phyloP scores from a whole-genome alignment of 2,888 invertebrate species.

The Lacanobia oleracea region DNA sequence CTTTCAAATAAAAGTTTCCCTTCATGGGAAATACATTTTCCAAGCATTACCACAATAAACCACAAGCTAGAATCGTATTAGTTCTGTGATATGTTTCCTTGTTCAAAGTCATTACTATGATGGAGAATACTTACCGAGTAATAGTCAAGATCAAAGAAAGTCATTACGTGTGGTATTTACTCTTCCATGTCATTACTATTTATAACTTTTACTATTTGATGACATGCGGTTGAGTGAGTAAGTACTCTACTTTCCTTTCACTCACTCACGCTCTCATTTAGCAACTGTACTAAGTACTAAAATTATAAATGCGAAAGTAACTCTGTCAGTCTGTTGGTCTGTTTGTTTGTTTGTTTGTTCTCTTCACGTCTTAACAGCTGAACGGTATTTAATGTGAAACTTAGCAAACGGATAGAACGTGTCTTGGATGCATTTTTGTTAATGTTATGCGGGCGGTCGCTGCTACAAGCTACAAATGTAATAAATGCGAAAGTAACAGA shows the following conservation, averaged over 20 bases:
- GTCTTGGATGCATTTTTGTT: no score
- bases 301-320: background rate
- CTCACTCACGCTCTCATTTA: slow-evolving; percentile 14
- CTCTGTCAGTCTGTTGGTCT: background rate
- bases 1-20: background rate
- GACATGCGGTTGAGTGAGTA: slow-evolving; percentile 8
- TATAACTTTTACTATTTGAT: slow-evolving; percentile 47
- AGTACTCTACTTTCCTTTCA: slow-evolving; percentile 37
- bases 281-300: background rate
- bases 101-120: slow-evolving; percentile 1
- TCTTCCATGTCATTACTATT: slow-evolving; percentile 9
- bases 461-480: no score
- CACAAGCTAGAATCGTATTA: slow-evolving; percentile 2
- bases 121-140: background rate
- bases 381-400: no score
- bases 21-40: background rate
- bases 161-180: slow-evolving; percentile 20
- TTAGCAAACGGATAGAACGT: no score
- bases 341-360: no score
- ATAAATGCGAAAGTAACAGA: no score
- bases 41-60: background rate
- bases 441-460: no score
- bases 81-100: slow-evolving; percentile 15
- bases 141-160: slow-evolving; percentile 41
- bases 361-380: no score